Percentiles rank a stretch among this genome's conserved stretches.
Evolutionary conservation across 2,888 invertebrate species (phyloP).

Genomic region (Alloplasta piceator): DNA sequence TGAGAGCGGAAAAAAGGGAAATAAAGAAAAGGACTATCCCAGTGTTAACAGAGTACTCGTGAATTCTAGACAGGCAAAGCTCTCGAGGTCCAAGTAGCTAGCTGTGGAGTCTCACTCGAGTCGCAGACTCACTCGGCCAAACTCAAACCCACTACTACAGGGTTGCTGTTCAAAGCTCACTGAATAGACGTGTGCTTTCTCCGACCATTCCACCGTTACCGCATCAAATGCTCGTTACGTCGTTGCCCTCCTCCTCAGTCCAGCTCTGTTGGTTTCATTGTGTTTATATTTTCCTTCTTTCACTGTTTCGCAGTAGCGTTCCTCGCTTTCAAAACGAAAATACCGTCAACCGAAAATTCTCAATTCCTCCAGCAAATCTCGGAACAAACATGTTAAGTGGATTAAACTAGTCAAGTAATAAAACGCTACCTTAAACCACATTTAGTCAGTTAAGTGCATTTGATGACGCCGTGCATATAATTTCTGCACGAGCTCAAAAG

Average conservation of each 20-base stretch:
- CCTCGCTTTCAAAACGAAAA: neutral
- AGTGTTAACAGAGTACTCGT: slow-evolving; percentile 72
- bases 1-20: neutral
- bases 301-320: slow-evolving; percentile 4
- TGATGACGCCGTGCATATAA: too few relatives aligned
- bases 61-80: slow-evolving; percentile 74
- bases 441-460: too few relatives aligned
- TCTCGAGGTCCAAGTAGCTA: slow-evolving; percentile 74
- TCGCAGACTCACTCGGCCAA: slow-evolving; percentile 64
- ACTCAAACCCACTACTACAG: slow-evolving; percentile 56
- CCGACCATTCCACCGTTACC: slow-evolving; percentile 54
- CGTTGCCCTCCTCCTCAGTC: slow-evolving; percentile 57
- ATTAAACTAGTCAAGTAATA: too few relatives aligned
- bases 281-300: slow-evolving; percentile 28
- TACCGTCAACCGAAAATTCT: neutral
- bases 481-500: too few relatives aligned
- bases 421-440: too few relatives aligned
- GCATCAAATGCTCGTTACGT: slow-evolving; percentile 67
- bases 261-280: slow-evolving; percentile 50
- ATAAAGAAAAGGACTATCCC: slow-evolving; percentile 31
- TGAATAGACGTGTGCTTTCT: slow-evolving; percentile 55
- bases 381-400: too few relatives aligned
- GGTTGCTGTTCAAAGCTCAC: slow-evolving; percentile 70
- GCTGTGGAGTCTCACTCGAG: slow-evolving; percentile 71
- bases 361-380: neutral